Base-by-base conservation (phyloP, 2,888 invertebrate species). In the Pyrocoelia pectoralis region DNA sequence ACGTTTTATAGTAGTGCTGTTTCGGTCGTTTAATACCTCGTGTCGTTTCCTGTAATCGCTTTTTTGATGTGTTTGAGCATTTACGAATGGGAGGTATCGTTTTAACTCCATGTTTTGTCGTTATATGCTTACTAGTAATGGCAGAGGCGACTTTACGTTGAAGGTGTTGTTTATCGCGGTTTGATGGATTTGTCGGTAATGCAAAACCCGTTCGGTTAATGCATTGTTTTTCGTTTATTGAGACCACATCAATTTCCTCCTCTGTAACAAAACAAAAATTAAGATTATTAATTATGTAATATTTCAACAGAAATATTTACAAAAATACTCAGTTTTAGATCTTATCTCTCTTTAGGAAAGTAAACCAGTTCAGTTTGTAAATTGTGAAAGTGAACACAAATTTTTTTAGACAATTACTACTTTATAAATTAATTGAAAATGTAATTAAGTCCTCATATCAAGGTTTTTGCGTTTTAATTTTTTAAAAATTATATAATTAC, bases 161-260 rank as follows among this genome's bases (percentile, higher is more conserved):
- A 1, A 89, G 82, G 66, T 88, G 87, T 66, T 89, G 88, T 61
- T 89, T 86, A 79, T 91, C 91, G 67, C 86, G 86, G 28, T 85
- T 85, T 14, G 89, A 88, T 10, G 92, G 90, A 78, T 89, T 87
- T 64, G 88, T 89, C 19, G 92, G 91, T 52, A 91, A 79, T 0
- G 82, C 82, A 67, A 83, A 69, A 12, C 70, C 73, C 55, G 65
- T 67, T 49, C 67, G 69, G 66, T 61, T 74, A 65, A 54, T 67
- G 53, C 56, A 59, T 56, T 76, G 75, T 62, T 72, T 83, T 64
- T 87, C 88, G 66, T 88, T 88, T 68, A 90, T 82, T 0, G 90
- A 89, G 55, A 92, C 93, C 56, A 93, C 94, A 79, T 94, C 94
- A 76, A 93, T 93, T 85, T 92, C 92, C 82, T 93, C 93, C 79